Percentiles rank a stretch among this genome's conserved stretches.
These are phyloP conservation scores for Anolis apletophallus DNA, from an alignment of 2,797 vertebrate genomes.

Conservation along the genomic window DNA sequence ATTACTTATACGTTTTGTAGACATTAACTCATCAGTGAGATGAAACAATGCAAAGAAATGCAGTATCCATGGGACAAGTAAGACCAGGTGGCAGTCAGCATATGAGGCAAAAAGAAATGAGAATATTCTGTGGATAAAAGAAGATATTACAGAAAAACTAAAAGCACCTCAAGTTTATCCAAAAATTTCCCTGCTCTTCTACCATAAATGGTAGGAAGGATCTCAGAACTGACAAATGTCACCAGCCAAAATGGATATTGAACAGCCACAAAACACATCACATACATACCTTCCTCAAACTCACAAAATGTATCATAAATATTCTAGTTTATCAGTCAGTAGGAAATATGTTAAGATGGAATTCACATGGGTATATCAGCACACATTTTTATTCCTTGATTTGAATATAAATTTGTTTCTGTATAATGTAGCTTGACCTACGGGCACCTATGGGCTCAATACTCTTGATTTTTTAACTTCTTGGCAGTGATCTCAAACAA, in stretches of 20 bases:
- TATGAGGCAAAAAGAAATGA: fast-evolving
- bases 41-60: fast-evolving
- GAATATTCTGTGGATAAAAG: neutral
- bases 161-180: neutral
- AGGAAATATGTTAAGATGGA: neutral
- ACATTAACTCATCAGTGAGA: constrained; percentile 12
- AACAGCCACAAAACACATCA: neutral
- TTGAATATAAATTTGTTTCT: neutral
- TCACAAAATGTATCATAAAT: neutral
- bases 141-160: neutral
- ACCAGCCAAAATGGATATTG: neutral
- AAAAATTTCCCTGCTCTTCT: neutral
- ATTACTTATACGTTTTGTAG: fast-evolving
- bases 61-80: fast-evolving
- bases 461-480: neutral
- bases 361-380: neutral
- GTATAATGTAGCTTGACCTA: neutral
- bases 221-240: neutral
- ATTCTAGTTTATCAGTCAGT: neutral
- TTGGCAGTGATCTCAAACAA: neutral
- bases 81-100: fast-evolving
- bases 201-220: neutral
- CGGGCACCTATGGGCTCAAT: neutral
- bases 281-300: neutral
- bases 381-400: neutral